phyloP scores from a whole-genome alignment of 37 sponge, comb jelly and placozoan species.

The Amphimedon queenslandica region DNA sequence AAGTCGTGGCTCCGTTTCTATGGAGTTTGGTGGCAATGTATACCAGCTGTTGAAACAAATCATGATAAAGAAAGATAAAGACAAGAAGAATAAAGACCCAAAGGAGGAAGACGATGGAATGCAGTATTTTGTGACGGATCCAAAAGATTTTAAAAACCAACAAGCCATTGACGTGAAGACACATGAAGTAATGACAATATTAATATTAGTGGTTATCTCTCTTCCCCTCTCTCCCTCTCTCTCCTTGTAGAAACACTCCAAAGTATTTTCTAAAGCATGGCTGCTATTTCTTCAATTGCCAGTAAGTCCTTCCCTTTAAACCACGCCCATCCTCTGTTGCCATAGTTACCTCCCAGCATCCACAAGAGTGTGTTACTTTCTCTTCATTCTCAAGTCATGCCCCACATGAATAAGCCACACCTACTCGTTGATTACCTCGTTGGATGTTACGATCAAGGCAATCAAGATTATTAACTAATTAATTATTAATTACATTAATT shows the following conservation, averaged over 20 bases:
- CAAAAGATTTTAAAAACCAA: no score
- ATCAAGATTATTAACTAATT: background rate
- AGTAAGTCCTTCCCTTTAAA: constrained; percentile 28
- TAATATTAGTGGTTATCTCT: background rate
- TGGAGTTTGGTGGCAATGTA: background rate
- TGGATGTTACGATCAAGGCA: constrained; percentile 69
- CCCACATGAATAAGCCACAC: constrained; percentile 87
- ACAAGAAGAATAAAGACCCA: no score
- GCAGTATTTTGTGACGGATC: no score
- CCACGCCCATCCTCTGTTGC: background rate
- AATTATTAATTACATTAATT: background rate
- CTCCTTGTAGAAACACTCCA: constrained; percentile 36
- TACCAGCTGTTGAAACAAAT: no score
- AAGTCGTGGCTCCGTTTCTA: background rate
- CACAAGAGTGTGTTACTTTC: constrained; percentile 50
- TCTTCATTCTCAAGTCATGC: constrained; percentile 85
- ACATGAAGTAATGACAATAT: no score
- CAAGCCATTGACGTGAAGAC: no score
- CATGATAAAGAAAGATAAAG: no score
- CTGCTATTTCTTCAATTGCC: constrained; percentile 73
- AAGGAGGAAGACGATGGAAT: no score
- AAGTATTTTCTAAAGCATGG: constrained; percentile 76
- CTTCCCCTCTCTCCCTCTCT: constrained; percentile 3
- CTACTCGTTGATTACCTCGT: constrained; percentile 91
- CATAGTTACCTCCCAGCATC: constrained; percentile 23